Percentiles rank a stretch among this genome's conserved stretches.
These are phyloP conservation scores for Tipula unca DNA, from an alignment of 2,888 invertebrate species.

Conservation along the genomic window DNA sequence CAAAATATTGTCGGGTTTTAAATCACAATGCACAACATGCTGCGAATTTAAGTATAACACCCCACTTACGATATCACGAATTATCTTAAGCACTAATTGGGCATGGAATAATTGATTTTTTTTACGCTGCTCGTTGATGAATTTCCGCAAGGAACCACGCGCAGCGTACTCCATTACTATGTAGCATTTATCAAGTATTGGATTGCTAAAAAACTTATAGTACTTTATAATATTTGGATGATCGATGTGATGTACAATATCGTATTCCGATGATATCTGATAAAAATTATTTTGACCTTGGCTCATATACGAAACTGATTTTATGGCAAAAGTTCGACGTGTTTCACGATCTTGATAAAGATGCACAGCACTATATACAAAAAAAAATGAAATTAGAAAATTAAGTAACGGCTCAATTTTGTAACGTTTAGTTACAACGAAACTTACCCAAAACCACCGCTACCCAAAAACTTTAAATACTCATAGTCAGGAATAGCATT, in stretches of 20 bases:
- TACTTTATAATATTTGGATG: slow-evolving; percentile 38
- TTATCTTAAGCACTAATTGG: slow-evolving; percentile 26
- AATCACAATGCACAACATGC: slow-evolving; percentile 28
- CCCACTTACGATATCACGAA: slow-evolving; percentile 40
- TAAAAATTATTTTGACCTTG: neutral
- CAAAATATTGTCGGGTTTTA: slow-evolving; percentile 27
- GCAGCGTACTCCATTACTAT: slow-evolving; percentile 39
- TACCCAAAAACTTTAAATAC: neutral
- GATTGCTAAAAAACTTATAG: slow-evolving; percentile 32
- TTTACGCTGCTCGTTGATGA: slow-evolving; percentile 26
- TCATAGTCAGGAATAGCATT: neutral
- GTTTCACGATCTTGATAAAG: neutral
- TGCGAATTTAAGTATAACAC: slow-evolving; percentile 39
- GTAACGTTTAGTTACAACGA: neutral
- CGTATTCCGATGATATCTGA: slow-evolving; percentile 27
- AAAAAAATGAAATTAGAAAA: neutral
- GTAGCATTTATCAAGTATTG: slow-evolving; percentile 30
- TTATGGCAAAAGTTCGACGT: neutral
- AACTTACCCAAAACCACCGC: neutral
- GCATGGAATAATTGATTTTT: neutral
- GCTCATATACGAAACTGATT: neutral
- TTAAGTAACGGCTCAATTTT: no score
- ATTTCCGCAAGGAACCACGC: slow-evolving; percentile 35
- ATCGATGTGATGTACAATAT: slow-evolving; percentile 37
- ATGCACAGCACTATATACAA: neutral